Evolutionary conservation across 2,888 invertebrate genomes (phyloP), one percentile per base, ranked within the genome.

Genomic region (Pammene fasciana): DNA sequence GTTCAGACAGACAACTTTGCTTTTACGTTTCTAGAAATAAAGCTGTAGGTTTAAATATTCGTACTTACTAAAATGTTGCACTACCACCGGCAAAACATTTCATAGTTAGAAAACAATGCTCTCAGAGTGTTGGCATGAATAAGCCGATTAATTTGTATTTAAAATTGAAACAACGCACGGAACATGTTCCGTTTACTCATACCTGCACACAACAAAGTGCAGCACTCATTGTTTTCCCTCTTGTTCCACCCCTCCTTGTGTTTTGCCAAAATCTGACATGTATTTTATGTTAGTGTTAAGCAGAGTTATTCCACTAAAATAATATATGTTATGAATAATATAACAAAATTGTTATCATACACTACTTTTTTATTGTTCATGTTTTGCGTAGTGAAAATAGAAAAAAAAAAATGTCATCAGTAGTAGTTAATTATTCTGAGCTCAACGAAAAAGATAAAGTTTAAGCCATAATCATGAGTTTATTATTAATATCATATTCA

Each of bases 61-160:
- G n/a, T n/a, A 62, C 56, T 65, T 66, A 61, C 56, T 66, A 26
- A 46, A 56, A 56, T 61, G 62, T 45, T 16, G 18, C 54, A 55
- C 64, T 68, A 38, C 34, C 45, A 14, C 70, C 36, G 57, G 52
- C 36, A 52, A 56, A 71, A 64, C 62, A 67, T 67, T 67, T 67
- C 56, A 54, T 61, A 61, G 65, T 70, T 65, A 67, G 62, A 71
- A 71, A 71, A 71, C 71, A 62, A 52, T 55, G 60, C 65, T 65
- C 48, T 66, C 61, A 41, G 70, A 60, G 71, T 67, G 67, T 64
- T 56, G 54, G 60, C 64, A 59, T 46, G 70, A 60, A 65, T 60
- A 70, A 68, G 70, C 70, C 70, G 70, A 70, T 70, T 70, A 70
- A 65, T 71, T 65, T 71, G 67, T 67, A 56, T 71, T 65, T 62